Evolutionary conservation across 1,140 invertebrate genomes (phyloP).

Genomic region (Zaprionus taronus): DNA sequence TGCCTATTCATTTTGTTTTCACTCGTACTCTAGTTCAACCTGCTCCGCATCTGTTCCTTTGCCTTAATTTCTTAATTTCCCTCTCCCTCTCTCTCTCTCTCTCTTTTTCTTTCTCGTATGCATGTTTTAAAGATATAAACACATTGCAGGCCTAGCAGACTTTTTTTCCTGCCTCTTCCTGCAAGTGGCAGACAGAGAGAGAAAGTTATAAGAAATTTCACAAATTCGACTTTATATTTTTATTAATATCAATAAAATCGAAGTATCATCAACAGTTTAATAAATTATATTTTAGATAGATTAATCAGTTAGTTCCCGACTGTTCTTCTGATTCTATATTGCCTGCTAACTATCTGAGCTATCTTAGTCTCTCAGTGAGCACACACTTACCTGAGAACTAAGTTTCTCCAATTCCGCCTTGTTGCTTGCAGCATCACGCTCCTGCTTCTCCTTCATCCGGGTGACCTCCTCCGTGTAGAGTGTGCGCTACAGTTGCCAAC

Average conservation of each 20-base stretch:
- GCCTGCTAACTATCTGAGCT: neutral
- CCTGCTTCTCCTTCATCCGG: slow-evolving; percentile 84
- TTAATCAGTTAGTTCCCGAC: neutral
- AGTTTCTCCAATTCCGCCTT: slow-evolving; percentile 59
- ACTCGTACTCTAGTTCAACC: neutral
- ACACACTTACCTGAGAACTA: slow-evolving; percentile 59
- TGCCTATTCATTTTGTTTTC: neutral
- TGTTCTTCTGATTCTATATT: neutral
- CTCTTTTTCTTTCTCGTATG: neutral
- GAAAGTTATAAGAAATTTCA: neutral
- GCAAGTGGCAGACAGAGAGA: neutral
- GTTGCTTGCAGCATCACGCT: slow-evolving; percentile 59
- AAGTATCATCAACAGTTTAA: neutral
- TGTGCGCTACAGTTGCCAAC: slow-evolving; percentile 69
- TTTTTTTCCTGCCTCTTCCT: slow-evolving; percentile 2
- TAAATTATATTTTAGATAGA: neutral
- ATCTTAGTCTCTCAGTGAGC: neutral
- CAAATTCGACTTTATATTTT: neutral
- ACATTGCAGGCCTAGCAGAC: neutral
- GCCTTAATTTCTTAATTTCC: neutral
- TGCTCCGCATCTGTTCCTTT: neutral
- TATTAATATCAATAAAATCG: neutral
- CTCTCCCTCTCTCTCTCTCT: neutral
- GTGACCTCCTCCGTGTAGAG: slow-evolving; percentile 85
- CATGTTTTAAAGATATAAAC: slow-evolving; percentile 6